Conservation (phyloP, 2,797 vertebrate genomes). For the Scolopax bukidnonensis region DNA sequence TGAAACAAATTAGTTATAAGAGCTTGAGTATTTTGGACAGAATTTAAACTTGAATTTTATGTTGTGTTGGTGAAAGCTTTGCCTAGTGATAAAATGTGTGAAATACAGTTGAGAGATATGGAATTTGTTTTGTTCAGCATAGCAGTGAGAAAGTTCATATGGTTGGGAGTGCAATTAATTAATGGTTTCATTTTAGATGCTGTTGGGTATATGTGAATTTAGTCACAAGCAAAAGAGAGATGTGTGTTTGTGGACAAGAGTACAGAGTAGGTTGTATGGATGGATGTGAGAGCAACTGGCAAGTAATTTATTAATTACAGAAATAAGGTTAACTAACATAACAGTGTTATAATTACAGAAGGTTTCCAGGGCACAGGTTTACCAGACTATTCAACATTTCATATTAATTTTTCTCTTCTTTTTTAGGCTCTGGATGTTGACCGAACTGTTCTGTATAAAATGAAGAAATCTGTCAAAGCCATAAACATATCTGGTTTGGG, state of each 20-base stretch:
- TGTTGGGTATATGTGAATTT: neutral
- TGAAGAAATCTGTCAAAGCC: conserved; percentile 99
- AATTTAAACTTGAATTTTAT: conserved; percentile 9
- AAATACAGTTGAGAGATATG: neutral
- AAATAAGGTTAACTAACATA: neutral
- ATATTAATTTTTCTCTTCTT: neutral
- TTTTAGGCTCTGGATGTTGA: conserved; percentile 95
- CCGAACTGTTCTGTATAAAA: conserved; percentile 96
- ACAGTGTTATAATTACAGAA: neutral
- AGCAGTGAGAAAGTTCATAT: neutral
- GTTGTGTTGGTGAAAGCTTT: neutral
- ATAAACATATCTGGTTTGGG: conserved; percentile 96
- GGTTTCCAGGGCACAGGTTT: neutral
- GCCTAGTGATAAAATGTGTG: neutral
- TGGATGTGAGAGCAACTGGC: neutral
- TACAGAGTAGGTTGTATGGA: neutral
- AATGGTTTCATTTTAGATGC: neutral
- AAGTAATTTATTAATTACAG: neutral
- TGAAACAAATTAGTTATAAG: neutral
- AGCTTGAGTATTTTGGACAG: neutral
- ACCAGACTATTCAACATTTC: neutral
- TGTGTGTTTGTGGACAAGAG: neutral
- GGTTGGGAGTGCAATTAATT: conserved; percentile 1
- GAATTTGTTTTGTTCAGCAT: neutral
- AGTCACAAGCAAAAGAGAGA: neutral